These are phyloP conservation scores for Oryctes rhinoceros DNA, from an alignment of 1,140 invertebrate genomes.

Conservation along the genomic window DNA sequence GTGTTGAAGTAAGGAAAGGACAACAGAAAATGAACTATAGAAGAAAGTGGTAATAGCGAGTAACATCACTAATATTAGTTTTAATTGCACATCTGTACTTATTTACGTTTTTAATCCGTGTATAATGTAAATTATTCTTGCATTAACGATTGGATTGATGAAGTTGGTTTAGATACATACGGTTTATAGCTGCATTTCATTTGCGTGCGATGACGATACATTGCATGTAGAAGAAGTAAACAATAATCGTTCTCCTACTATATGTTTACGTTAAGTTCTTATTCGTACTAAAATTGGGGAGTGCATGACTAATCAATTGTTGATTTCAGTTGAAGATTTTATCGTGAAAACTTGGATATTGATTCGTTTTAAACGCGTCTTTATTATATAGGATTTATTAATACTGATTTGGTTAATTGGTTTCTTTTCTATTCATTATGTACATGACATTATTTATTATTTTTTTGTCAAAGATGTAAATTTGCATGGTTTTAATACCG, in stretches of 20 bases:
- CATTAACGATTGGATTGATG: background rate
- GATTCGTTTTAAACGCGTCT: background rate
- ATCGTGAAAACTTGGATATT: background rate
- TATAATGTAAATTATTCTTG: slow-evolving; percentile 3
- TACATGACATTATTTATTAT: slow-evolving; percentile 2
- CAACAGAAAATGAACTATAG: slow-evolving; percentile 4
- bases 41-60: background rate
- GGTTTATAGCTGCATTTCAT: background rate
- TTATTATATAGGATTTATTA: background rate
- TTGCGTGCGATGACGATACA: background rate
- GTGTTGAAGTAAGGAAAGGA: slow-evolving; percentile 46
- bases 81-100: slow-evolving; percentile 26
- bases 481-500: slow-evolving; percentile 25
- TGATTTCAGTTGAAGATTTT: no score
- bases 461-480: background rate
- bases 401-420: background rate
- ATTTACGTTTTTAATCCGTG: slow-evolving; percentile 17
- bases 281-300: background rate
- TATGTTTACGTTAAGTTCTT: background rate
- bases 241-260: background rate
- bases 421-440: background rate
- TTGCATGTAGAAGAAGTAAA: background rate
- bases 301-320: no score
- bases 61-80: background rate
- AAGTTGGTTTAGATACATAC: background rate